Conservation (phyloP, 1,140 invertebrate genomes). For the Habropoda laboriosa region DNA sequence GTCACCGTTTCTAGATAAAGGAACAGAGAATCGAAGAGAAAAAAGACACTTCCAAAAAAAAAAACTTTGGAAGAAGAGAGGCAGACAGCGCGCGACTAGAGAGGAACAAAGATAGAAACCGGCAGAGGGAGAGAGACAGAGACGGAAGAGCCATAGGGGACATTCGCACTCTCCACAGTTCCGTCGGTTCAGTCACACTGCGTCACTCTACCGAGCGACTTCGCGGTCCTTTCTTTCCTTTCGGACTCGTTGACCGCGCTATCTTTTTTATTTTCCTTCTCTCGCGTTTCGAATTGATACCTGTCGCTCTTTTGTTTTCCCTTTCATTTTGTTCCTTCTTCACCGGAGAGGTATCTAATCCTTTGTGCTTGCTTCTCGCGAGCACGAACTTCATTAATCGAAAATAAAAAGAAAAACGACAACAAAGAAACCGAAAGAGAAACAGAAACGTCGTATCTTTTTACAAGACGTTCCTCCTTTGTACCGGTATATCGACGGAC, state of each 20-base stretch:
- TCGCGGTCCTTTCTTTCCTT: slow-evolving; percentile 53
- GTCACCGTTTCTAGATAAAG: slow-evolving; percentile 15
- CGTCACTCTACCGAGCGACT: slow-evolving; percentile 72
- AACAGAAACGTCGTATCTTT: no score
- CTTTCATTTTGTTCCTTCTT: neutral
- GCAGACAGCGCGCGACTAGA: neutral
- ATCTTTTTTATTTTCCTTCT: neutral
- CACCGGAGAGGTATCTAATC: neutral
- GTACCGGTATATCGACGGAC: neutral
- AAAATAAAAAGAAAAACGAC: neutral
- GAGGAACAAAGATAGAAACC: neutral
- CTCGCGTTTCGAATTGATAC: neutral
- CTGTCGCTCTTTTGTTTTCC: neutral
- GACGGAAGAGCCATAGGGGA: slow-evolving; percentile 40
- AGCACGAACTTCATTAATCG: neutral
- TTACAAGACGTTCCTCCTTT: neutral
- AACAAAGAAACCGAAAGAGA: neutral
- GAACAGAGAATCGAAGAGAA: neutral
- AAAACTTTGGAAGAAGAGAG: neutral
- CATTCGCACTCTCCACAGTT: slow-evolving; percentile 53
- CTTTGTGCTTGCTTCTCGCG: no score
- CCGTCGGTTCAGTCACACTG: slow-evolving; percentile 74
- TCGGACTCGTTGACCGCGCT: slow-evolving; percentile 2
- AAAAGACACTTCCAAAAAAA: neutral
- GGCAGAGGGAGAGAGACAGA: slow-evolving; percentile 25